Evolutionary conservation across 37 sponge, comb jelly and placozoan genomes (phyloP), one percentile per base, ranked within the genome.

Genomic region (Theonella swinhoei): DNA sequence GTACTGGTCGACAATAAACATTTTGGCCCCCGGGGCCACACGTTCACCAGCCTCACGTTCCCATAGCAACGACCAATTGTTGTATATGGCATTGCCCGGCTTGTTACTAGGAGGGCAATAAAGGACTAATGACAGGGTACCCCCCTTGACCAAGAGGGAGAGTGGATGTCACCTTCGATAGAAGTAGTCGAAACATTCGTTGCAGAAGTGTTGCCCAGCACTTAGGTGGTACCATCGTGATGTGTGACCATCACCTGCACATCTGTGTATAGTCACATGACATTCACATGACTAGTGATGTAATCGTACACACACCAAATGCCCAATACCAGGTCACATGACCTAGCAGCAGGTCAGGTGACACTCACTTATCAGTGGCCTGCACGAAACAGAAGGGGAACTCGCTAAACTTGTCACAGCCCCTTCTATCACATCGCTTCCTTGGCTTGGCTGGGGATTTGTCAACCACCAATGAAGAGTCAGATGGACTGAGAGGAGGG

Each of bases 151-250:
- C n/a, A n/a, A n/a, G n/a, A n/a, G n/a, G n/a, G n/a, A n/a, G n/a
- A n/a, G n/a, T n/a, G n/a, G n/a, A n/a, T n/a, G n/a, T n/a, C n/a
- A 92, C 93, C 70, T 78, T 68, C 95, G 65, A 74, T 91, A 91
- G 69, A 91, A 83, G 76, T 88, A 79, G 25, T 95, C 92, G 43
- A 87, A 91, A 60, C 95, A 95, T 58, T 91, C 85, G 67, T 86
- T 91, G 73, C 95, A 95, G 85, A 82, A 91, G 64, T 95, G 95
- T 72, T 95, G 91, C 0, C 87, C 89, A 47, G 83, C 78, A 65
- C 87, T 88, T 29, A 95, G 42, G 72, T 95, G 95, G 80, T 91
- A 86, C 92, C 91, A 95, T 1, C 92, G 68, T 34, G 89, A 75
- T 0, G 93, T 92, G 81, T 80, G 42, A 0, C 89, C 93, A 35